Evolutionary conservation across 2,888 invertebrate genomes (phyloP).

Genomic region (Catocala nupta): DNA sequence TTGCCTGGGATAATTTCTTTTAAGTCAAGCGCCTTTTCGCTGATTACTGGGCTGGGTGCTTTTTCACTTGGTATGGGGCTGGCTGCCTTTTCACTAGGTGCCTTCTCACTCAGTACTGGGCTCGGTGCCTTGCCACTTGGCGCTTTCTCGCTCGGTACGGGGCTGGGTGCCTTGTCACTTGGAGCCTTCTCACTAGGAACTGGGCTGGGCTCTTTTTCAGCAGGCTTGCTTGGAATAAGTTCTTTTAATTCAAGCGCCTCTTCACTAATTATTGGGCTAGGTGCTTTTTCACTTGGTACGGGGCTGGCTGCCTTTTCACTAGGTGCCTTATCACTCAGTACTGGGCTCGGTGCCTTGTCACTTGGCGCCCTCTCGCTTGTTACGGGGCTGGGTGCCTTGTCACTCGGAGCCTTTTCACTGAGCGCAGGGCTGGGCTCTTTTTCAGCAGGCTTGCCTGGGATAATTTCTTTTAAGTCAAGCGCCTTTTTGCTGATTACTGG

Average conservation of each 20-base stretch:
- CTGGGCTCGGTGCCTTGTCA: too few relatives aligned
- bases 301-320: neutral
- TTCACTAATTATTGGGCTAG: neutral
- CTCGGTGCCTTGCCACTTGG: conserved; percentile 18
- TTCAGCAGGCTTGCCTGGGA: neutral
- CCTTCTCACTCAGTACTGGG: conserved; percentile 13
- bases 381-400: conserved; percentile 3
- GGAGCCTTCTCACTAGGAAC: conserved; percentile 3
- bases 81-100: conserved; percentile 17
- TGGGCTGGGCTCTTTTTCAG: conserved; percentile 1
- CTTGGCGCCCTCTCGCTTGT: conserved; percentile 12
- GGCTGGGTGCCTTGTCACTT: conserved; percentile 9
- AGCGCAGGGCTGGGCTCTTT: neutral
- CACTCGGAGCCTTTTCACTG: too few relatives aligned
- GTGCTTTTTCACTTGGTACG: neutral
- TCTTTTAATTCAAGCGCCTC: neutral
- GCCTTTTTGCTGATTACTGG: neutral
- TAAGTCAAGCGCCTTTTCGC: neutral
- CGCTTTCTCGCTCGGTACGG: conserved; percentile 15
- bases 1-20: conserved; percentile 16
- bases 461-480: too few relatives aligned
- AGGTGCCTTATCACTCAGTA: neutral
- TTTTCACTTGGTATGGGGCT: conserved; percentile 10
- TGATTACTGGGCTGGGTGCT: neutral
- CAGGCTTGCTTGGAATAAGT: too few relatives aligned